Base-by-base conservation (phyloP, 2,113 vertebrate species). In the Mastomys natalensis region DNA sequence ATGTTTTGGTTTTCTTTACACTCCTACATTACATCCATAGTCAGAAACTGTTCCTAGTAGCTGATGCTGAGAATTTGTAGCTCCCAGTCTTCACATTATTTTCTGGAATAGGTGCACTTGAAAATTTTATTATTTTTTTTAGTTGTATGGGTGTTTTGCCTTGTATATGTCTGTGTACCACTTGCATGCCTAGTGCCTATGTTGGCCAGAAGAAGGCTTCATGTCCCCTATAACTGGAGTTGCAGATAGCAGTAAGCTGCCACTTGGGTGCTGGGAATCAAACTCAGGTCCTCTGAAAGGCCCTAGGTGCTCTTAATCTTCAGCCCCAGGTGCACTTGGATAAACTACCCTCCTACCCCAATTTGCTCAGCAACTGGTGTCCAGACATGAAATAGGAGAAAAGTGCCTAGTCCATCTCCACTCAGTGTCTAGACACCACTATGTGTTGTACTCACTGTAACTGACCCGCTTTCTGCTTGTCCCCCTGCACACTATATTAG, bases 61-160 rank as follows among this genome's bases (percentile, higher is more conserved):
- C 82, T 8, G n/a, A 70, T n/a, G 91, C 43, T 55, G 43, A 53
- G n/a, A 76, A 17, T 90, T 11, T 85, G n/a, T 24, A 37, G 48
- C 37, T 91, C 68, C 76, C 11, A 45, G 66, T 85, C 48, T 87
- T 93, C 40, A 80, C n/a, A 77, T 81, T 13, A 90, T 92, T 95
- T 76, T 34, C 80, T 76, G 37, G 3, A 86, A n/a, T 77, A 95
- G 86, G 26, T 82, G 21, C 5, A 58, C 53, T 22, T 58, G 5
- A 37, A 68, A 68, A 2, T 58, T 26, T 37, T 58, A 82, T 60
- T 10, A 19, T 48, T 31, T 5, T 48, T 48, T 80, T 48, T 48
- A 80, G 48, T 15, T 78, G 3, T 51, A 4, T 51, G 29, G 29
- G 29, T 78, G 7, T 78, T 51, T 51, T 78, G 45, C 15, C 45